Evolutionary conservation across 2,113 vertebrate genomes (phyloP), one percentile per base, ranked within the genome.

Genomic region (Notechis scutatus): DNA sequence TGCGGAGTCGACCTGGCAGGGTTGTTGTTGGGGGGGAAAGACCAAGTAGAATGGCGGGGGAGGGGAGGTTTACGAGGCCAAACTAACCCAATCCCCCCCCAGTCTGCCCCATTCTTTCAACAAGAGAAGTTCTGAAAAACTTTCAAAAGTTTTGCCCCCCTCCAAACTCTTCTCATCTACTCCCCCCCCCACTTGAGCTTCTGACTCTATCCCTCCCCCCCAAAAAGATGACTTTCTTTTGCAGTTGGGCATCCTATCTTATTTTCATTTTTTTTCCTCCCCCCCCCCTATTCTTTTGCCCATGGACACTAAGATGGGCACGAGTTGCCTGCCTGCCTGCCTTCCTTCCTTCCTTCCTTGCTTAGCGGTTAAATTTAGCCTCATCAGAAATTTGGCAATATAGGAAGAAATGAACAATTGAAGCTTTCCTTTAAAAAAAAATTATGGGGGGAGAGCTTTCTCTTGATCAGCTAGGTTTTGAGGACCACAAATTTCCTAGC

Each of bases 51-150:
- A 29, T 42, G 12, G 4, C 7, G 47, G 47, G 23, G 20, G 24
- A 14, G 5, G 55, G 23, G 7, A 0, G 34, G 42, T 3, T 34
- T 3, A 4, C 29, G 29, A 5, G 21, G 8, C 21, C 10, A 7
- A 6, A 50, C 9, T 14, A 20, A 24, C 8, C 23, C 0, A 12
- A 15, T n/a, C 1, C 3, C 5, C 0, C 47, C 12, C 10, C 47
- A 24, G 47, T 29, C 4, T 52, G 47, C 59, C 59, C 29, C 11
- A 45, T 15, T 15, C 86, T 59, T 59, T 59, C 57, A 23, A 59
- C 9, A 57, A 23, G 56, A 57, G 6, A 59, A 59, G 21, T 59
- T 59, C 3, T 7, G 57, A 59, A 59, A 59, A 59, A 59, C 23
- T 59, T 59, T 7, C 7, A 23, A 59, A 59, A 59, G 23, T 59